A percentile compares a stretch with the other conserved stretches of the same genome.
Conservation (phyloP, 2,888 invertebrate genomes). For the Callimorpha dominula region DNA sequence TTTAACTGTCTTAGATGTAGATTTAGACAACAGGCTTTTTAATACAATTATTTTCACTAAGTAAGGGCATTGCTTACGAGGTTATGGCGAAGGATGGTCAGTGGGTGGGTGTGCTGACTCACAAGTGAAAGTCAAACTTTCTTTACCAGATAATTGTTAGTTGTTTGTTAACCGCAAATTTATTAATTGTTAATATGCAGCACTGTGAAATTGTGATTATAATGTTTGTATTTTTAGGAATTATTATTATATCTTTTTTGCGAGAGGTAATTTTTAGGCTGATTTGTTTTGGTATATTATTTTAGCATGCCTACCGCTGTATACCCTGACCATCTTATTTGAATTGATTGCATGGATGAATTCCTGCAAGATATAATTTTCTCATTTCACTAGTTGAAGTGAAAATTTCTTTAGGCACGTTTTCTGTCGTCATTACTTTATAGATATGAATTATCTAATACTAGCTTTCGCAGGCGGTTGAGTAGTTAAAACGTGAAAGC, state of each 20-base stretch:
- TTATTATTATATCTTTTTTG: background rate
- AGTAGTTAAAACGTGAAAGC: too few relatives aligned
- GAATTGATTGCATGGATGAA: background rate
- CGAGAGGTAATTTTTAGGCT: background rate
- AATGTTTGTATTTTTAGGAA: background rate
- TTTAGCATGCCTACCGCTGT: background rate
- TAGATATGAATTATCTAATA: background rate
- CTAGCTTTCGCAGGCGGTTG: background rate
- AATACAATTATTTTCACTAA: constrained; percentile 19
- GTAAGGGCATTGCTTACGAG: constrained; percentile 31
- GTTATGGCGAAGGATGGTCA: constrained; percentile 25
- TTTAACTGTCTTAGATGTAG: constrained; percentile 10
- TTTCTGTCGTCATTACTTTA: background rate
- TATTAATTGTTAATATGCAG: constrained; percentile 45
- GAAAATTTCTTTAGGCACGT: too few relatives aligned
- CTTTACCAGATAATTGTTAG: constrained; percentile 39
- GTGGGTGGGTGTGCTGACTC: constrained; percentile 41
- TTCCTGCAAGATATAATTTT: background rate
- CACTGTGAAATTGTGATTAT: constrained; percentile 17
- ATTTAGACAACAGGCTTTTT: constrained; percentile 14
- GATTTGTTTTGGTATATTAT: constrained; percentile 10
- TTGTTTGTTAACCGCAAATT: constrained; percentile 43
- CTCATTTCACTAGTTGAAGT: too few relatives aligned
- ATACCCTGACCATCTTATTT: background rate
- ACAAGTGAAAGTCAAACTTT: constrained; percentile 50